These are phyloP conservation scores for Coregonus suidteri DNA, from an alignment of 2,797 vertebrate genomes.

Conservation along the genomic window DNA sequence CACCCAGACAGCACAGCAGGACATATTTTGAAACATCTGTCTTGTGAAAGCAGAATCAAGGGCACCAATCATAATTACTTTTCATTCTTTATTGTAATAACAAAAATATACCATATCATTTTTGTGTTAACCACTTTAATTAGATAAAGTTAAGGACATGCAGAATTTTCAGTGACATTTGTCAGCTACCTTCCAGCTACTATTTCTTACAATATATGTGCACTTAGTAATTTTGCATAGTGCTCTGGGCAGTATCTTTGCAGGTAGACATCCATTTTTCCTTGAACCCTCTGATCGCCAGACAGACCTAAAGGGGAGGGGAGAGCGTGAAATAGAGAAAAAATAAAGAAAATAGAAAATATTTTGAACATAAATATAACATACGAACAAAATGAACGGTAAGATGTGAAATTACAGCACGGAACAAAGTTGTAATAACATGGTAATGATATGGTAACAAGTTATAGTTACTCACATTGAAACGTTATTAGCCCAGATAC, in stretches of 20 bases:
- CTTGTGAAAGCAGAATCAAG: neutral
- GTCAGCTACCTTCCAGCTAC: neutral
- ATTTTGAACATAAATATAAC: neutral
- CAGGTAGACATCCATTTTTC: conserved; percentile 79
- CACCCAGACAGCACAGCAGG: neutral
- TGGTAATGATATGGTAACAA: neutral
- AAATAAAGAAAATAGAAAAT: neutral
- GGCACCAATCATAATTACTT: neutral
- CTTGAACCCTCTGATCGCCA: conserved; percentile 64
- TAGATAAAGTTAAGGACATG: neutral
- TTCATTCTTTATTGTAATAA: neutral
- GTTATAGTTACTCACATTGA: conserved; percentile 2
- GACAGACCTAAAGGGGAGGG: conserved; percentile 60
- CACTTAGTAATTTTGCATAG: conserved; percentile 65
- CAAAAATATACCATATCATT: neutral
- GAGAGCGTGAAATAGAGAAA: neutral
- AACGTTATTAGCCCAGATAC: neutral
- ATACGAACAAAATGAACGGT: neutral
- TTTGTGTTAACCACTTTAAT: neutral
- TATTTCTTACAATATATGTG: conserved; percentile 62
- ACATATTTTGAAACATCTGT: neutral
- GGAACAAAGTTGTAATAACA: neutral
- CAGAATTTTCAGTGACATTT: neutral
- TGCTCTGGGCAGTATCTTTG: conserved; percentile 72
- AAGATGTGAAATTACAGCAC: neutral